These are phyloP conservation scores for Meles meles DNA, from an alignment of 2,113 vertebrate genomes.

Conservation along the genomic window DNA sequence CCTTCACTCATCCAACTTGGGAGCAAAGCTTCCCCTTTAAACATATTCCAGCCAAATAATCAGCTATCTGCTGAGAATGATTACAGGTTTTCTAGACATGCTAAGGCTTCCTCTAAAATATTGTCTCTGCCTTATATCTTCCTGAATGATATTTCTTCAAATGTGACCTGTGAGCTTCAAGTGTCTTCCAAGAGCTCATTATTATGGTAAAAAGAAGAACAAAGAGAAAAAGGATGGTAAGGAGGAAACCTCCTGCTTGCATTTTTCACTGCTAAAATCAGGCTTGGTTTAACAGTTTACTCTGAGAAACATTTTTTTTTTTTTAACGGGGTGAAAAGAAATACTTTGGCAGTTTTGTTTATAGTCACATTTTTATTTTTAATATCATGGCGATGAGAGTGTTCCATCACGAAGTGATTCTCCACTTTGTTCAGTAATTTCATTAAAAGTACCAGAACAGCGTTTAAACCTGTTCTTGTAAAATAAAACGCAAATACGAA, in stretches of 20 bases:
- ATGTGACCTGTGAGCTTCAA: background rate
- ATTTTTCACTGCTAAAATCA: constrained; percentile 40
- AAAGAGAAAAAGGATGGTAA: constrained; percentile 5
- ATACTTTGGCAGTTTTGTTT: constrained; percentile 12
- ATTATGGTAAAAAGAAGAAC: constrained; percentile 55
- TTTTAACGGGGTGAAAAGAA: background rate
- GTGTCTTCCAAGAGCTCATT: constrained; percentile 44
- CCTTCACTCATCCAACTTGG: constrained; percentile 54
- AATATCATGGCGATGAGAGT: background rate
- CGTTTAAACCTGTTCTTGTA: background rate
- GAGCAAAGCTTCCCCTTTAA: constrained; percentile 54
- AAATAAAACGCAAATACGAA: background rate
- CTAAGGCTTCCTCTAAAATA: constrained; percentile 51
- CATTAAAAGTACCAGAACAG: background rate
- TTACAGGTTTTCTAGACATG: constrained; percentile 42
- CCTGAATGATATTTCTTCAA: constrained; percentile 42
- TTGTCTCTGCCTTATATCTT: constrained; percentile 31
- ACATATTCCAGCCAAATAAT: constrained; percentile 44
- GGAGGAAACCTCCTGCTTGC: constrained; percentile 30
- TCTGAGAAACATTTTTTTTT: background rate
- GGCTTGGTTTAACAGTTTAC: background rate
- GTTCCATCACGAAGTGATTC: background rate
- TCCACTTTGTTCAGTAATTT: background rate
- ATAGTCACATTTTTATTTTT: background rate
- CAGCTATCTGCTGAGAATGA: constrained; percentile 48